These are phyloP conservation scores for Neuroterus valhalla DNA, from an alignment of 1,140 invertebrate species.

Conservation along the genomic window DNA sequence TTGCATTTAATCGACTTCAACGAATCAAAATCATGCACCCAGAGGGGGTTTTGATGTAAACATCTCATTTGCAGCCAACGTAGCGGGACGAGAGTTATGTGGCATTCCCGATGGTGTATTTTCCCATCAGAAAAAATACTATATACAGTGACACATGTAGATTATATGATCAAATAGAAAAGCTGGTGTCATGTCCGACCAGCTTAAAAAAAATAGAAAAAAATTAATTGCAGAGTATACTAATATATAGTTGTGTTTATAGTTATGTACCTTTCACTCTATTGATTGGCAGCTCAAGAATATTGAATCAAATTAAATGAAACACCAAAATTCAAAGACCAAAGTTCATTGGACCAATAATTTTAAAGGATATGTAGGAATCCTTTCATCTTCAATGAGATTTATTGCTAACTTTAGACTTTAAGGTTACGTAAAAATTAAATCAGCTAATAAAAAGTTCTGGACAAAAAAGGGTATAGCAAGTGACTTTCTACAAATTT, in stretches of 20 bases:
- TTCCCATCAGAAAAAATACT: slow-evolving; percentile 19
- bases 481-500: no score
- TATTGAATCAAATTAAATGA: slow-evolving; percentile 34
- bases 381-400: slow-evolving; percentile 37
- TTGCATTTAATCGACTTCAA: not conserved
- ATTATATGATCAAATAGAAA: slow-evolving; percentile 35
- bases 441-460: not conserved
- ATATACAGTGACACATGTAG: slow-evolving; percentile 31
- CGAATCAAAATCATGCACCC: not conserved
- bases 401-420: slow-evolving; percentile 28
- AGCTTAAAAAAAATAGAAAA: not conserved
- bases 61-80: no score
- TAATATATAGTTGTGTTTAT: slow-evolving; percentile 45
- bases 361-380: slow-evolving; percentile 32
- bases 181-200: slow-evolving; percentile 28
- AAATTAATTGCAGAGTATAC: slow-evolving; percentile 39
- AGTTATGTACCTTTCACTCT: slow-evolving; percentile 46
- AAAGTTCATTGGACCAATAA: not conserved
- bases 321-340: slow-evolving; percentile 13
- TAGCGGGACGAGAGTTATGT: no score
- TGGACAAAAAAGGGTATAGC: no score
- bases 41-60: not conserved
- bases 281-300: slow-evolving; percentile 44
- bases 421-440: slow-evolving; percentile 35
- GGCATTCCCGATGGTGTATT: not conserved